phyloP scores from a whole-genome alignment of 2,888 invertebrate species.

The Sesia bembeciformis region DNA sequence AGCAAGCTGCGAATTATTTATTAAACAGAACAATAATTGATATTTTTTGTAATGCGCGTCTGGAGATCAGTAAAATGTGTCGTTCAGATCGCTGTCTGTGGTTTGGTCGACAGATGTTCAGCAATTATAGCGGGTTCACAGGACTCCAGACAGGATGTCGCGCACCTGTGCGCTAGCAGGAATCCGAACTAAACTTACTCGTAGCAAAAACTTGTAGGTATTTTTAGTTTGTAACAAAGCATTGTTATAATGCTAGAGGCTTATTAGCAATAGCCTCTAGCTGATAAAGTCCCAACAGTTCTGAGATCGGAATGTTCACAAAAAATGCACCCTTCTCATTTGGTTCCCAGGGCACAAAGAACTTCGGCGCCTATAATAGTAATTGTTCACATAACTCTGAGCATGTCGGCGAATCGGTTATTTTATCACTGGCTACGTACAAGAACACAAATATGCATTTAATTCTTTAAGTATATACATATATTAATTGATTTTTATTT shows the following conservation, averaged over 20 bases:
- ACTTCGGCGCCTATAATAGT: conserved; percentile 10
- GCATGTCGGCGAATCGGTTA: too few species aligned
- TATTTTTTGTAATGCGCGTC: too few species aligned
- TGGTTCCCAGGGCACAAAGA: conserved; percentile 15
- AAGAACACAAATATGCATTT: too few species aligned
- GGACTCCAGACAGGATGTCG: conserved; percentile 52
- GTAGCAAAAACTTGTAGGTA: conserved; percentile 36
- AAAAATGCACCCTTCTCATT: conserved; percentile 20
- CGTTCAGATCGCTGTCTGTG: neutral
- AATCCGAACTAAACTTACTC: conserved; percentile 34
- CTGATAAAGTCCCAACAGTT: conserved; percentile 11
- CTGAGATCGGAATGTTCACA: conserved; percentile 19
- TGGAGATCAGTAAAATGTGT: neutral
- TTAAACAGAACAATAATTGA: too few species aligned
- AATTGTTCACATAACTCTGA: conserved; percentile 6
- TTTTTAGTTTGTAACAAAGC: neutral
- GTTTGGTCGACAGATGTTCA: conserved; percentile 48
- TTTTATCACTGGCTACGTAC: too few species aligned
- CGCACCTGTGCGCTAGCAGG: conserved; percentile 51
- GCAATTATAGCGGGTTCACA: conserved; percentile 43
- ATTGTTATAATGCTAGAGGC: neutral
- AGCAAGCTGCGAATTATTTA: too few species aligned
- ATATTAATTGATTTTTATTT: too few species aligned
- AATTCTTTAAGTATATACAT: too few species aligned
- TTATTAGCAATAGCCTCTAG: conserved; percentile 7